Evolutionary conservation across 2,113 vertebrate species (phyloP).

Genomic region (Columbina picui): DNA sequence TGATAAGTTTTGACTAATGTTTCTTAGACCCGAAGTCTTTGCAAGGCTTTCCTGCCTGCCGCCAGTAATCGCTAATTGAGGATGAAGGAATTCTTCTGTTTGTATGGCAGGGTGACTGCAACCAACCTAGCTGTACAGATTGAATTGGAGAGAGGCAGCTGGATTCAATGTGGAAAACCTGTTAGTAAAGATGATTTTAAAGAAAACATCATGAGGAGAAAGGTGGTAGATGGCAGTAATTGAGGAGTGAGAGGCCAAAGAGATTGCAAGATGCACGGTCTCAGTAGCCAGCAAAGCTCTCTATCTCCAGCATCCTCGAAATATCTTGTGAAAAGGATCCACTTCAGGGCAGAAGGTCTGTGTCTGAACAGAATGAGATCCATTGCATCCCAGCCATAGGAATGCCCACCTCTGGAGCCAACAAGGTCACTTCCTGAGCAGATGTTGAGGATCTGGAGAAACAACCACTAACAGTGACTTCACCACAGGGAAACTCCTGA

Average conservation of each 20-base stretch:
- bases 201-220: not conserved
- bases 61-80: not conserved
- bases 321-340: not conserved
- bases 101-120: not conserved
- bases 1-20: not conserved
- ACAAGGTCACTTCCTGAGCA: not conserved
- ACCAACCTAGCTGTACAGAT: not conserved
- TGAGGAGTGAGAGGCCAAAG: not conserved
- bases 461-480: fast-evolving
- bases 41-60: not conserved
- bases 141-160: not conserved
- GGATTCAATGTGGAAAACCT: not conserved
- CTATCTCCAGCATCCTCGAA: not conserved
- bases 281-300: not conserved
- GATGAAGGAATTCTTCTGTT: not conserved
- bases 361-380: not conserved
- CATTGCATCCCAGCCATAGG: not conserved
- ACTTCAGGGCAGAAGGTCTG: not conserved
- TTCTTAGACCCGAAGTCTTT: not conserved
- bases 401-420: not conserved
- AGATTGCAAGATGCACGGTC: not conserved
- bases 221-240: not conserved
- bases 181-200: not conserved
- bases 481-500: not conserved
- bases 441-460: not conserved